Base-by-base conservation (phyloP, 2,888 invertebrate species). In the Drosophila silvestris region DNA sequence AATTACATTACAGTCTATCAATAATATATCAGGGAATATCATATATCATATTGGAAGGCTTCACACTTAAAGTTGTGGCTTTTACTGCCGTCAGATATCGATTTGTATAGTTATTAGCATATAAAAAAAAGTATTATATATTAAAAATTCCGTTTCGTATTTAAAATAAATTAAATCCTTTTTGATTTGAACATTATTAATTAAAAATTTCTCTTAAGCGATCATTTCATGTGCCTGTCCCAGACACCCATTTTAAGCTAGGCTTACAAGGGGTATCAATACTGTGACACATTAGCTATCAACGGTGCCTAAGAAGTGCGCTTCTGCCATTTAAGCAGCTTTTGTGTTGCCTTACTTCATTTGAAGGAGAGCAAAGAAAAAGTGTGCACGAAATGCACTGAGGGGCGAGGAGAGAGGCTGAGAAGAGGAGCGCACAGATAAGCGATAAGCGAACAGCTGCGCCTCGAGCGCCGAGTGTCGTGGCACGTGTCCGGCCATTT, bases 341-440 rank as follows among this genome's bases (percentile, higher is more conserved):
- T 89, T 87, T 78, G 75, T 82, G 70, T 66, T 87, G 85, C 80
- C 85, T 77, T 77, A 74, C 82, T 85, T 87, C 73, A 87, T 79
- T 87, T 75, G 52, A 68, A 62, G 53, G 32, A 52, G 32, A 58
- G 51, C 22, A 22, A 56, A 54, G 44, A 56, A 64, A 58, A 66
- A 22, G 50, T 41, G 37, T 47, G 35, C 35, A 37, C 28, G 7
- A 50, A 16, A 50, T 28, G 3, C 33, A 10, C 14, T 5, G 6
- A 1, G 26, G 12, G 30, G n/a, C 5, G n/a, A 16, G 35, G 14
- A 0, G 30, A 5, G 26, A 0, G 35, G 0, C 30, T 1, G 41
- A 0, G 39, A 1, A 3, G 47, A 37, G 9, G 32, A 32, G 51
- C 58, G 22, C 60, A n/a, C 22, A 59, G 68, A 74, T 69, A 78